Percentiles rank a stretch among this genome's conserved stretches.
phyloP scores from a whole-genome alignment of 64 coral and sea anemone genomes.

The Montipora foliosa region DNA sequence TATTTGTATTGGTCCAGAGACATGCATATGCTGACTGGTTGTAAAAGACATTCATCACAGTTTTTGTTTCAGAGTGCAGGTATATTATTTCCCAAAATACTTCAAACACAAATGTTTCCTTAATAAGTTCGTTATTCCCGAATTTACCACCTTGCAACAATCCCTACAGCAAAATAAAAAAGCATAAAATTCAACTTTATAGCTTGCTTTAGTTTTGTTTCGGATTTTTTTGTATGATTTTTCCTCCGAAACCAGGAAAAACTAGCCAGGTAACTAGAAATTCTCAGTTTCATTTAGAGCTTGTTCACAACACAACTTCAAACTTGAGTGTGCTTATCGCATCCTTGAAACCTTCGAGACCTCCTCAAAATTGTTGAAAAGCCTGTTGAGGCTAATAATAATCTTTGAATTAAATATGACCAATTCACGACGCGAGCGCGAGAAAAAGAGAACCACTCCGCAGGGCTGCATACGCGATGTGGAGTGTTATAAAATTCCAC shows the following conservation, averaged over 20 bases:
- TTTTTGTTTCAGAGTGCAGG: background rate
- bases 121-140: background rate
- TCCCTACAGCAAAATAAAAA: no score
- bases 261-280: no score
- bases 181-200: no score
- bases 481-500: background rate
- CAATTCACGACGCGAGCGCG: no score
- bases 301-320: background rate
- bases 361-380: no score
- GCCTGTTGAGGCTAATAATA: no score
- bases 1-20: no score
- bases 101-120: constrained; percentile 8
- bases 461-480: background rate
- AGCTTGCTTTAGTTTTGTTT: background rate
- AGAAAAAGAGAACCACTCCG: no score
- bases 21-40: background rate
- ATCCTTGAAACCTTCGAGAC: no score
- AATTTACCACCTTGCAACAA: no score
- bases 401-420: no score
- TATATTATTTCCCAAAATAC: background rate
- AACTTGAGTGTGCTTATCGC: no score
- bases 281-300: constrained; percentile 7
- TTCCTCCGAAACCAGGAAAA: background rate
- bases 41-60: constrained; percentile 12
- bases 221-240: background rate